These are phyloP conservation scores for Trichomalopsis sarcophagae DNA, from an alignment of 1,140 invertebrate genomes.

Conservation along the genomic window DNA sequence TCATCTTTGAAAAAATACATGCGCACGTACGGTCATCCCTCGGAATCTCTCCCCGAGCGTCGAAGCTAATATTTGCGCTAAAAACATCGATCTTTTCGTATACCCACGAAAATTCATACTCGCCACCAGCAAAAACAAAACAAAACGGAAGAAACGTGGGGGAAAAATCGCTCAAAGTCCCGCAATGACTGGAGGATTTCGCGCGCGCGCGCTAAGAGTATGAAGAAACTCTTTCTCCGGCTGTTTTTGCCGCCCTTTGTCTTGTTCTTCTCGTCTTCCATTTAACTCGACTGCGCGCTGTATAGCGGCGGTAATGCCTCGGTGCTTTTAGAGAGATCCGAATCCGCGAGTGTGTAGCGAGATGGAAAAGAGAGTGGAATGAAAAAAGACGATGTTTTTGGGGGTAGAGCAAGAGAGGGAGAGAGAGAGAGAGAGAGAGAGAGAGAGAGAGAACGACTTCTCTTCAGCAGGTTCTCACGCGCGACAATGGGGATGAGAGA, in stretches of 20 bases:
- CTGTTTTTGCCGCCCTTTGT: background rate
- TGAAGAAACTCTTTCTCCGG: background rate
- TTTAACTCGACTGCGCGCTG: background rate
- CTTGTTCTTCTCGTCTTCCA: constrained; percentile 14
- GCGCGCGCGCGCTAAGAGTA: background rate
- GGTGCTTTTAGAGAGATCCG: constrained; percentile 13
- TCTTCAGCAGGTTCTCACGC: background rate
- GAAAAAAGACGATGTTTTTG: background rate
- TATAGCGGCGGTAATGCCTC: constrained; percentile 1
- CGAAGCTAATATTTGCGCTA: background rate
- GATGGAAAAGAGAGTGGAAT: background rate
- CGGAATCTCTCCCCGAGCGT: too few species aligned
- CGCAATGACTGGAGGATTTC: background rate
- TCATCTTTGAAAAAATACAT: background rate
- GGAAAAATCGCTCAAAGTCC: background rate
- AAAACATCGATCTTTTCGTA: background rate
- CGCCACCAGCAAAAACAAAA: too few species aligned
- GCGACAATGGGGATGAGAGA: background rate
- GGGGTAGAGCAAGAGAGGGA: background rate
- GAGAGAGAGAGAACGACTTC: background rate
- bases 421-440: background rate
- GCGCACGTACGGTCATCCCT: too few species aligned
- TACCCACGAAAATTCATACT: background rate
- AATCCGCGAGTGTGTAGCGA: background rate
- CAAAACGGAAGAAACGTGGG: too few species aligned